Conservation (phyloP, 2,797 vertebrate species). For the Gephyroberyx darwinii region DNA sequence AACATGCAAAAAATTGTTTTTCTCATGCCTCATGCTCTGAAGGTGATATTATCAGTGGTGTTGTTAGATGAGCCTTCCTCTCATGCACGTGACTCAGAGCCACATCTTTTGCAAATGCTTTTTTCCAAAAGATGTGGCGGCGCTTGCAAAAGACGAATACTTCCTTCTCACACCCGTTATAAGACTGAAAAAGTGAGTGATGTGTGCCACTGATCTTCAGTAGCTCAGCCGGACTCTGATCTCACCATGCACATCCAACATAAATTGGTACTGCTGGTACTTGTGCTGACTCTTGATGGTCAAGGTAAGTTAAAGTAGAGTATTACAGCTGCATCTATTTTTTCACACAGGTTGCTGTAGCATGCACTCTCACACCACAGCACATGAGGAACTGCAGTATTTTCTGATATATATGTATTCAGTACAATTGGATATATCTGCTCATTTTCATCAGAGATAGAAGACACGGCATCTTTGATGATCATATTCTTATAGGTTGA, state of each 20-base stretch:
- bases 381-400: not conserved
- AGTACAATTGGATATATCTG: not conserved
- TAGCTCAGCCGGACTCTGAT: constrained; percentile 15
- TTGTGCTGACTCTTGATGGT: constrained; percentile 31
- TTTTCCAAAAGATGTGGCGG: not conserved
- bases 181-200: constrained; percentile 11
- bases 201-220: constrained; percentile 4
- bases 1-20: too few relatives aligned
- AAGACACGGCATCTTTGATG: not conserved
- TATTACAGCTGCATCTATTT: not conserved
- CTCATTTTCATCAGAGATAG: constrained; percentile 2
- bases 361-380: not conserved
- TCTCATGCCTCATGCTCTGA: too few relatives aligned
- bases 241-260: constrained; percentile 48
- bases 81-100: not conserved
- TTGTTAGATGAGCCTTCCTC: not conserved
- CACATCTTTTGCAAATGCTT: constrained; percentile 18
- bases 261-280: constrained; percentile 13
- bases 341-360: not conserved
- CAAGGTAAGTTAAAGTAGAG: constrained; percentile 35
- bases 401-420: not conserved
- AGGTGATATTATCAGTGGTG: too few relatives aligned
- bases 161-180: constrained; percentile 17
- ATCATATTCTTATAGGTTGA: too few relatives aligned
- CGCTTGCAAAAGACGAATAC: not conserved